These are phyloP conservation scores for Procavia capensis DNA, from an alignment of 2,113 vertebrate genomes.

Conservation along the genomic window DNA sequence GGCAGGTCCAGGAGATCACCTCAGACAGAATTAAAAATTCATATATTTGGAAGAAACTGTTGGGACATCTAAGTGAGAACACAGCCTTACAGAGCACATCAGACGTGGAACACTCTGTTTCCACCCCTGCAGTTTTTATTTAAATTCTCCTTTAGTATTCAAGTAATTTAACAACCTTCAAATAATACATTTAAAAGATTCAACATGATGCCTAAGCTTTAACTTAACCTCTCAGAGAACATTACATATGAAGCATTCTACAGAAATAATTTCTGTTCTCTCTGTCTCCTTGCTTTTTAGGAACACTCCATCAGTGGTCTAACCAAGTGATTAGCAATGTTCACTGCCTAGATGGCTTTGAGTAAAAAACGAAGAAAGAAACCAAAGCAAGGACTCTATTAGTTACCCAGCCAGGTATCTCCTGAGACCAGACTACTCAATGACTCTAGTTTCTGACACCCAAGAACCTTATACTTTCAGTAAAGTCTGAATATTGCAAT, in stretches of 20 bases:
- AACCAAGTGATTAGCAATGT: not conserved
- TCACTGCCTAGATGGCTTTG: not conserved
- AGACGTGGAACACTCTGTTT: not conserved
- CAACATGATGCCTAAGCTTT: not conserved
- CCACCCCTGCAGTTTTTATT: too few species aligned
- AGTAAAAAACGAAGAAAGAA: constrained; percentile 2
- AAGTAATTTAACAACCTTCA: not conserved
- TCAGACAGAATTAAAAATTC: not conserved
- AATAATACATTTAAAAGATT: not conserved
- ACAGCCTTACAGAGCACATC: not conserved
- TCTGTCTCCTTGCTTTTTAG: not conserved
- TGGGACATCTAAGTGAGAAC: not conserved
- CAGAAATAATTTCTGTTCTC: not conserved
- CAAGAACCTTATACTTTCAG: not conserved
- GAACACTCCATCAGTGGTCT: not conserved
- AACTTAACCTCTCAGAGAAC: not conserved
- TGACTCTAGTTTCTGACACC: not conserved
- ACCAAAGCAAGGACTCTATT: not conserved
- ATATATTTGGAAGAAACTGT: not conserved
- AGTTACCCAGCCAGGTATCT: not conserved
- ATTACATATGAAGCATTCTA: not conserved
- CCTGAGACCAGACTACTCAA: not conserved
- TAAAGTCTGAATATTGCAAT: not conserved
- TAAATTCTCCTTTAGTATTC: not conserved
- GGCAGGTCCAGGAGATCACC: not conserved